Base-by-base conservation (phyloP, 1,140 invertebrate genomes). In the Steinernema feltiae region DNA sequence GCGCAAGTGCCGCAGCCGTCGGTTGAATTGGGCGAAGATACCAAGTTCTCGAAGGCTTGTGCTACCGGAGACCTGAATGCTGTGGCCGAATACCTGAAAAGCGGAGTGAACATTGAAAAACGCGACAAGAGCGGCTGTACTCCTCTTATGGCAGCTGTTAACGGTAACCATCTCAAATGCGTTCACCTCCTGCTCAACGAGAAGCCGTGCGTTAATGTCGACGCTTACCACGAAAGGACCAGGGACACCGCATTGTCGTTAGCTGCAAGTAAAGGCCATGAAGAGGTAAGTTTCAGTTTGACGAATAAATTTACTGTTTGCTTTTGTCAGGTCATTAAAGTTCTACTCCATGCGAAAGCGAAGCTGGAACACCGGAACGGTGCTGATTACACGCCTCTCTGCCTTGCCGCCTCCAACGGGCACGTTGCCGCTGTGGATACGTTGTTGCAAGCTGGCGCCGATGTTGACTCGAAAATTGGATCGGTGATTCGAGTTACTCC, bases 341-440 rank as follows among this genome's bases (percentile, higher is more conserved):
- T 98, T 18, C 89, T 99, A 30, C 90, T 99, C 0, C 95, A 98
- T 88, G 90, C 95, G 31, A 95, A 96, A 87, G 95, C 96, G 7
- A 98, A 98, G 88, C 94, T 98, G 32, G 95, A 98, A 88, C 95
- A 98, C 88, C 90, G 96, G 82, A 95, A 95, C 0, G 98, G 98
- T 90, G 91, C 92, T 21, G 24, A 69, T 21, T 30, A 27, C 69
- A 69, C 30, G 7, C 41, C 41, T 12, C 41, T 46, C 41, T 12
- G 7, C 7, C 41, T 46, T 7, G 41, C 41, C 7, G 41, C 41
- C n/a, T 46, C 41, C 7, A n/a, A n/a, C 7, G 41, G 41, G 7
- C 41, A 46, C n/a, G 7, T 46, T 7, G n/a, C 7, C 7, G 41
- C n/a, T n/a, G n/a, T 46, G 7, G 41, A 46, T 7, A 7, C n/a